phyloP scores from a whole-genome alignment of 2,797 vertebrate genomes.

The Ceryle rudis region DNA sequence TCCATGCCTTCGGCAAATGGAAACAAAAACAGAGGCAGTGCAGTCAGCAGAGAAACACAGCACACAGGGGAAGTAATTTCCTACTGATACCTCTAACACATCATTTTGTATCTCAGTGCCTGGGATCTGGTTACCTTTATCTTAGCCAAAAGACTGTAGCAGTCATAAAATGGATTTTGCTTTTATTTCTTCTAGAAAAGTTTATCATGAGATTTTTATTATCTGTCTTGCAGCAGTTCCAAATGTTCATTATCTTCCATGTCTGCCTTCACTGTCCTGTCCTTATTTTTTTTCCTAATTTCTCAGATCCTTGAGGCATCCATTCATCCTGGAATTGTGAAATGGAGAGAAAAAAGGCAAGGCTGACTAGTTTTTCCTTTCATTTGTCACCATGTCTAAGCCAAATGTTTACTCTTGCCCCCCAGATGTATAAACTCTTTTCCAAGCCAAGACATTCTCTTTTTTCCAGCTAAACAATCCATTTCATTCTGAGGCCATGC shows the following conservation, averaged over 20 bases:
- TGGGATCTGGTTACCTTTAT: conserved; percentile 32
- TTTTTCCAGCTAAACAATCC: not conserved
- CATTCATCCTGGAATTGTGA: not conserved
- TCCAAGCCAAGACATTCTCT: conserved; percentile 2
- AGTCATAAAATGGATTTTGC: not conserved
- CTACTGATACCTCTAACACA: conserved; percentile 54
- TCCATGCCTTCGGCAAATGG: not conserved
- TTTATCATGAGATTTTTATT: conserved; percentile 10
- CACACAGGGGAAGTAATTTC: conserved; percentile 11
- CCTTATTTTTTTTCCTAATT: not conserved
- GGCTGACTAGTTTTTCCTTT: conserved; percentile 10
- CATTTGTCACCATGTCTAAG: conserved; percentile 5
- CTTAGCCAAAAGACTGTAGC: conserved; percentile 22
- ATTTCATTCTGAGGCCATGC: not conserved
- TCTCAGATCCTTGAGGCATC: not conserved
- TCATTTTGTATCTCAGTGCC: not conserved
- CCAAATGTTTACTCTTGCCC: not conserved
- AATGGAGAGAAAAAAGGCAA: not conserved
- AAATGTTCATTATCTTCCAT: not conserved
- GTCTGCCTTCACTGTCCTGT: not conserved
- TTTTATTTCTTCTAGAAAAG: not conserved
- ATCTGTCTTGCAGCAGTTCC: not conserved
- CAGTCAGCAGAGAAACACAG: not conserved
- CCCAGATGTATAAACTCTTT: not conserved
- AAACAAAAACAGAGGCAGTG: not conserved